Evolutionary conservation across 2,797 vertebrate species (phyloP), one percentile per base, ranked within the genome.

Genomic region (Acomys russatus): DNA sequence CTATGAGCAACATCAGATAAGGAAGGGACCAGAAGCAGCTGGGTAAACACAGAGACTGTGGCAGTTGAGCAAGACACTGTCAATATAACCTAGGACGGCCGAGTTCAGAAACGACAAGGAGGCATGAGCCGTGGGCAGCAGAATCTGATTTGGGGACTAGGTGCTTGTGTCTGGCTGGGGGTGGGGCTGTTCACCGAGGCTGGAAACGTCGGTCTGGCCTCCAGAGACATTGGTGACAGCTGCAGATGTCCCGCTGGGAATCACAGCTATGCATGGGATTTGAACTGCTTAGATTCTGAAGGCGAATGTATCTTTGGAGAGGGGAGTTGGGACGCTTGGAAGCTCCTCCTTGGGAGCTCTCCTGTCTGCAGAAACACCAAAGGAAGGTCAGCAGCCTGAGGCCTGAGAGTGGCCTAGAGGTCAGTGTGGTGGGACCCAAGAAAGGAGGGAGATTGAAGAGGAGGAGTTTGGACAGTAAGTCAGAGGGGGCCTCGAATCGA

Each of bases 1-100:
- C 22, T 80, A 83, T 78, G 23, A 84, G 84, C 54, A 77, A 79
- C 30, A 28, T 79, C 61, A 70, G 82, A 94, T 83, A 87, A 91
- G 78, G 51, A 66, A 64, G n/a, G n/a, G 71, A 1, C 28, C 79
- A 9, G 73, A 82, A 80, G 35, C 83, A 96, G 25, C 10, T 20
- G 61, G 59, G 15, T 94, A 28, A 70, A 17, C 70, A 56, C 79
- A 56, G 25, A 49, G 86, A 22, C 10, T 71, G 25, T 63, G 25
- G 44, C 56, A 30, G 59, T 79, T 90, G 44, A 92, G 73, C 44
- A 85, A 64, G 82, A 64, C 71, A 88, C 1, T 66, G 68, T 22
- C 56, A 56, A 49, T 1, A 3, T 14, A 64, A 87, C 23, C 70
- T 63, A 10, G 74, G 61, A 86, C 44, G 30, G 68, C 22, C 4